Evolutionary conservation across 2,888 invertebrate species (phyloP).

Genomic region (Amphipoea lucens): DNA sequence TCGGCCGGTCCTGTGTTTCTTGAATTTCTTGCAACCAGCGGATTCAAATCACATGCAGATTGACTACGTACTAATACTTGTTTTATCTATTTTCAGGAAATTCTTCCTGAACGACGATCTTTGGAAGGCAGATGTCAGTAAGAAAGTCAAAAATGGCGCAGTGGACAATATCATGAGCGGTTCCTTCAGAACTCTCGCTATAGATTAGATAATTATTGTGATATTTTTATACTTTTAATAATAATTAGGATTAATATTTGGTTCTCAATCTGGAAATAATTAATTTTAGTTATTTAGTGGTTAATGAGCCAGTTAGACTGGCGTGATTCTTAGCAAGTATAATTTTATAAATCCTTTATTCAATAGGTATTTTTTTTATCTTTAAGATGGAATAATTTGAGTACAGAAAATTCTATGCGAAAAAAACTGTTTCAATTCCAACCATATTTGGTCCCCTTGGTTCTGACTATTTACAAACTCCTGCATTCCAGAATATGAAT

Average conservation of each 20-base stretch:
- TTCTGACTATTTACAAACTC: not conserved
- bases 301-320: not conserved
- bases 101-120: constrained; percentile 86
- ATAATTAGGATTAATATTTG: not conserved
- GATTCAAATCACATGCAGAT: no score
- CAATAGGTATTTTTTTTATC: not conserved
- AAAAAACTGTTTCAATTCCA: not conserved
- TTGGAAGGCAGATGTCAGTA: constrained; percentile 91
- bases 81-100: constrained; percentile 82
- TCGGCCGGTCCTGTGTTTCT: no score
- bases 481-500: not conserved
- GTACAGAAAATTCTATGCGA: not conserved
- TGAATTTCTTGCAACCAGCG: no score
- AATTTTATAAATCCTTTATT: not conserved
- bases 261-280: constrained; percentile 8
- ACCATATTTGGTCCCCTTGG: not conserved
- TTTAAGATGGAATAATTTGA: not conserved
- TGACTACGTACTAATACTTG: no score
- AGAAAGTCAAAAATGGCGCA: constrained; percentile 79
- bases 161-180: constrained; percentile 84
- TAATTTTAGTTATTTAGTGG: not conserved
- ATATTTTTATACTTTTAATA: constrained; percentile 1
- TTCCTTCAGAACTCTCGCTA: constrained; percentile 90
- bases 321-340: not conserved
- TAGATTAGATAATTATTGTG: constrained; percentile 81